Evolutionary conservation across 2,113 vertebrate species (phyloP).

Genomic region (Galbula dea): DNA sequence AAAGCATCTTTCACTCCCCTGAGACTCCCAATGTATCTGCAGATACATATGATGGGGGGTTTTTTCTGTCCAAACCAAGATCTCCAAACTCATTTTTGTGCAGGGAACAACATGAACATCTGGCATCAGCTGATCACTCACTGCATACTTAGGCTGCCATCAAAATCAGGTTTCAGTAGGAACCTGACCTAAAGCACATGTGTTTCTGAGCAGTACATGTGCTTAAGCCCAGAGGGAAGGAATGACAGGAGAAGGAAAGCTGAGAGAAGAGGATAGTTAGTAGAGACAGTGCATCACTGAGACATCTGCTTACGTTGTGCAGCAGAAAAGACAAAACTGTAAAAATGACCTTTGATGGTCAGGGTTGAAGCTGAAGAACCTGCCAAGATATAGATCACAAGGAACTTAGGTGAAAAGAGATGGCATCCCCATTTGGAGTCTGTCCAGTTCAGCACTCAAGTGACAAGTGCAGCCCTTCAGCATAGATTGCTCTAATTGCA

Average conservation of each 20-base stretch:
- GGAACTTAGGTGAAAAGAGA: not conserved
- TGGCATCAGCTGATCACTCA: not conserved
- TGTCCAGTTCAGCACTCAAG: not conserved
- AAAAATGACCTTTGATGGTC: not conserved
- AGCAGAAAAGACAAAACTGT: not conserved
- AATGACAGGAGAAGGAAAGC: not conserved
- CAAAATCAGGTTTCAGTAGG: not conserved
- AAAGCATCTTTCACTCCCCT: not conserved
- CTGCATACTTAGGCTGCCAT: not conserved
- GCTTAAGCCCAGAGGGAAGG: not conserved
- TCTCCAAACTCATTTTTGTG: not conserved
- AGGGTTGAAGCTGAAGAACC: not conserved
- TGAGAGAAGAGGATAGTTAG: not conserved
- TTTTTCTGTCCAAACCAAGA: not conserved
- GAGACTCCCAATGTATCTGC: not conserved
- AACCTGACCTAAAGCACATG: not conserved
- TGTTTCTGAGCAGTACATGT: not conserved
- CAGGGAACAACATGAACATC: not conserved
- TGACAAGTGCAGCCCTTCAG: constrained; percentile 17
- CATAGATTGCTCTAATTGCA: constrained; percentile 53
- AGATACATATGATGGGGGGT: not conserved
- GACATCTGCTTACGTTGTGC: not conserved
- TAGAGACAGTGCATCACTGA: not conserved
- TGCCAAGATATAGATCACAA: not conserved
- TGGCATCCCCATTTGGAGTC: constrained; percentile 11